phyloP scores from a whole-genome alignment of 2,797 vertebrate genomes.

The Sphenodon punctatus region DNA sequence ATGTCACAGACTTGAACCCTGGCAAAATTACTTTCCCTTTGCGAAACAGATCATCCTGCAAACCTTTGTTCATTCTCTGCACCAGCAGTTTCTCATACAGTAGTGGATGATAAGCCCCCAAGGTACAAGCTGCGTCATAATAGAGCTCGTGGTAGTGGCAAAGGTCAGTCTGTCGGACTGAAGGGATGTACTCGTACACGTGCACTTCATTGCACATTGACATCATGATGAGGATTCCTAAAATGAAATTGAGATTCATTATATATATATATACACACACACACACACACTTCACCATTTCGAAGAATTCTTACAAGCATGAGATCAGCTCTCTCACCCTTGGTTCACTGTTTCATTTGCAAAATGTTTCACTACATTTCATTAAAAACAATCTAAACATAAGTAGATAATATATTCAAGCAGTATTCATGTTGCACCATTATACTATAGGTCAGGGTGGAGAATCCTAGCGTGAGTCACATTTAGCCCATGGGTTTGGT shows the following conservation, averaged over 20 bases:
- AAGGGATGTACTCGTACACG: slow-evolving; percentile 96
- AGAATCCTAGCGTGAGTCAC: too few species aligned
- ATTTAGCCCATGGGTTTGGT: too few species aligned
- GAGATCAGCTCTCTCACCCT: not conserved
- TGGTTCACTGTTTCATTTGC: not conserved
- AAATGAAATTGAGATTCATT: not conserved
- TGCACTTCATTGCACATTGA: slow-evolving; percentile 91
- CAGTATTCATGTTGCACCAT: too few species aligned
- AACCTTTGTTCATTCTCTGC: slow-evolving; percentile 89
- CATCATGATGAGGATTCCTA: slow-evolving; percentile 98
- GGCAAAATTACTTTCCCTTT: slow-evolving; percentile 92
- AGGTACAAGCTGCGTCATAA: slow-evolving; percentile 92
- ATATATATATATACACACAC: not conserved
- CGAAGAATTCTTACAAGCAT: not conserved
- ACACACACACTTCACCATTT: not conserved
- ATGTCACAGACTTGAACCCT: slow-evolving; percentile 86
- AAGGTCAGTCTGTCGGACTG: slow-evolving; percentile 91
- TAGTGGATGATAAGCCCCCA: slow-evolving; percentile 96
- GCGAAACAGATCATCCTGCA: slow-evolving; percentile 83
- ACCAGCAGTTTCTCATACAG: slow-evolving; percentile 96
- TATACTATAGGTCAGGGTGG: too few species aligned
- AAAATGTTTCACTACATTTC: too few species aligned
- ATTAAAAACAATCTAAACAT: too few species aligned
- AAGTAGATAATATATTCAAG: too few species aligned
- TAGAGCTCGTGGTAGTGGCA: slow-evolving; percentile 98